Evolutionary conservation across 2,888 invertebrate genomes (phyloP).

Genomic region (Leucophora obtusa): DNA sequence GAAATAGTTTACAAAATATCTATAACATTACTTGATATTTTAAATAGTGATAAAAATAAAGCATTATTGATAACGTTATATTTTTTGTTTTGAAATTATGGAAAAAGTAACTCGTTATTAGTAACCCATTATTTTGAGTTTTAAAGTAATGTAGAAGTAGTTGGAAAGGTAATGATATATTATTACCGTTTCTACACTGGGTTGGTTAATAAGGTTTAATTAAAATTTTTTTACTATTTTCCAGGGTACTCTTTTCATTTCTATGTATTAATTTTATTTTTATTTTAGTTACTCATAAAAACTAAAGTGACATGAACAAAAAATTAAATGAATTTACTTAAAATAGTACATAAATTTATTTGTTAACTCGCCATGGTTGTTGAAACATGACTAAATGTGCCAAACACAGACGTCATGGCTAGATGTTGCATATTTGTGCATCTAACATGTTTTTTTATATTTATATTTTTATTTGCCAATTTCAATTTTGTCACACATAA

Average conservation of each 20-base stretch:
- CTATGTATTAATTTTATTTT: background rate
- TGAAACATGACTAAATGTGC: constrained; percentile 51
- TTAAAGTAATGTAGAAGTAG: too few relatives aligned
- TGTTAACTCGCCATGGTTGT: constrained; percentile 24
- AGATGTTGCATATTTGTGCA: constrained; percentile 33
- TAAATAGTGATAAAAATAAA: too few relatives aligned
- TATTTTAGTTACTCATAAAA: background rate
- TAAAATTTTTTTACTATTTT: background rate
- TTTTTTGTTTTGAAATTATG: too few relatives aligned
- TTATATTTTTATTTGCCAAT: constrained; percentile 2
- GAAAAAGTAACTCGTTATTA: too few relatives aligned
- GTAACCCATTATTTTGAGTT: too few relatives aligned
- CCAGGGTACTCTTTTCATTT: background rate
- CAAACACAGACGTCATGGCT: constrained; percentile 47
- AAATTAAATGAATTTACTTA: constrained; percentile 15
- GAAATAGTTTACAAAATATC: too few relatives aligned
- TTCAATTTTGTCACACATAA: constrained; percentile 12
- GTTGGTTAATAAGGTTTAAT: background rate
- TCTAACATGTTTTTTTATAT: background rate
- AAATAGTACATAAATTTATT: constrained; percentile 30
- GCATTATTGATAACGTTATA: too few relatives aligned
- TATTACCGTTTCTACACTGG: too few relatives aligned
- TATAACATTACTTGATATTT: too few relatives aligned
- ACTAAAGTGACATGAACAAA: background rate
- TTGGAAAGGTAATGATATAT: too few relatives aligned